These are phyloP conservation scores for Platycercus adscitus DNA, from an alignment of 2,113 vertebrate genomes.

Conservation along the genomic window DNA sequence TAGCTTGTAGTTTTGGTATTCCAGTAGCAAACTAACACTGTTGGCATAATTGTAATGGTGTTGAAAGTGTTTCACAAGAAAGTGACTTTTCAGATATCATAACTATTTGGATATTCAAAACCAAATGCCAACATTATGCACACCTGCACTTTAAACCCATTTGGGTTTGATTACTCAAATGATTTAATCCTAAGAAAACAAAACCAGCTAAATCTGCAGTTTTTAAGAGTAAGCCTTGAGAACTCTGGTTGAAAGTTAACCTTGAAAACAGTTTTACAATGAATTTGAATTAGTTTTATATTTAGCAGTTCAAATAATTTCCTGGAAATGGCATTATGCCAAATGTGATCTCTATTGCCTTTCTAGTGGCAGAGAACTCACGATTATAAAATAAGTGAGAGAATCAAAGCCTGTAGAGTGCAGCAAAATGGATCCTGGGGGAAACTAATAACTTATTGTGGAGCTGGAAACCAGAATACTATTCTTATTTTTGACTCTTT, in stretches of 20 bases:
- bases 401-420: not conserved
- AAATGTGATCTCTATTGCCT: not conserved
- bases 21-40: not conserved
- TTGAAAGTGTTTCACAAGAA: not conserved
- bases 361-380: not conserved
- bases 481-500: not conserved
- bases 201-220: rapidly evolving
- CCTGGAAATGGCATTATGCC: not conserved
- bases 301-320: not conserved
- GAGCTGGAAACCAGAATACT: not conserved
- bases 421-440: not conserved
- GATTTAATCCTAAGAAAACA: not conserved
- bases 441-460: not conserved
- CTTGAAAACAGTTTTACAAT: not conserved
- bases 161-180: not conserved
- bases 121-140: not conserved
- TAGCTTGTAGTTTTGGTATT: not conserved
- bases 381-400: not conserved
- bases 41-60: not conserved
- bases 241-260: not conserved
- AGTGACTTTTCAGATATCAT: not conserved
- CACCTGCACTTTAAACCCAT: not conserved
- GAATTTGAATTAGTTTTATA: not conserved
- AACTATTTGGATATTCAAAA: not conserved
- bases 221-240: not conserved